A percentile compares a stretch with the other conserved stretches of the same genome.
These are phyloP conservation scores for Halictus ligatus DNA, from an alignment of 2,888 invertebrate species.

Conservation along the genomic window DNA sequence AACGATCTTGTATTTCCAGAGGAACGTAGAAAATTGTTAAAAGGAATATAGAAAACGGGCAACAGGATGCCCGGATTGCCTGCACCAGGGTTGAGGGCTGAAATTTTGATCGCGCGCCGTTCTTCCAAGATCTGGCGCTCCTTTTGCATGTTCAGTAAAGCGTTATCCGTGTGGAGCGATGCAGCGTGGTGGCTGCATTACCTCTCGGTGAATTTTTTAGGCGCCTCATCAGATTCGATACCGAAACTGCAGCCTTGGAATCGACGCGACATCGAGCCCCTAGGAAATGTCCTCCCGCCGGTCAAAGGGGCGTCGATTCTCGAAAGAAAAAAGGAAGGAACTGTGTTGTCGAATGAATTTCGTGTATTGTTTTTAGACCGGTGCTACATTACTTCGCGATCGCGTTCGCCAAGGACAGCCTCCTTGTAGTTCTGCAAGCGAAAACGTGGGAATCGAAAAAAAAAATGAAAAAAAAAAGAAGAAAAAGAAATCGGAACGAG, in stretches of 20 bases:
- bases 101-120: not conserved
- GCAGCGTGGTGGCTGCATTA: not conserved
- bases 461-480: not conserved
- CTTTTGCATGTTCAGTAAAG: not conserved
- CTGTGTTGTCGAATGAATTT: not conserved
- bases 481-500: conserved; percentile 5
- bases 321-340: not conserved
- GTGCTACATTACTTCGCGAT: not conserved
- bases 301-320: not conserved
- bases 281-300: not conserved
- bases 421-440: not conserved
- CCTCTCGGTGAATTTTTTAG: not conserved
- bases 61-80: not conserved
- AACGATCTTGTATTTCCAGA: not conserved
- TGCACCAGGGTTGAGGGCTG: not conserved
- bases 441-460: not conserved
- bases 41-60: not conserved
- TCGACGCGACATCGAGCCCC: not conserved
- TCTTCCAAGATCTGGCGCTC: not conserved
- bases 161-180: not conserved
- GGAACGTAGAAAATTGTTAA: not conserved
- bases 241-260: not conserved
- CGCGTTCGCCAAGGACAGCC: not conserved
- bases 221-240: not conserved
- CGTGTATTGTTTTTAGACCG: not conserved